Evolutionary conservation across 2,888 invertebrate species (phyloP).

Genomic region (Dicyrtoma fusca): DNA sequence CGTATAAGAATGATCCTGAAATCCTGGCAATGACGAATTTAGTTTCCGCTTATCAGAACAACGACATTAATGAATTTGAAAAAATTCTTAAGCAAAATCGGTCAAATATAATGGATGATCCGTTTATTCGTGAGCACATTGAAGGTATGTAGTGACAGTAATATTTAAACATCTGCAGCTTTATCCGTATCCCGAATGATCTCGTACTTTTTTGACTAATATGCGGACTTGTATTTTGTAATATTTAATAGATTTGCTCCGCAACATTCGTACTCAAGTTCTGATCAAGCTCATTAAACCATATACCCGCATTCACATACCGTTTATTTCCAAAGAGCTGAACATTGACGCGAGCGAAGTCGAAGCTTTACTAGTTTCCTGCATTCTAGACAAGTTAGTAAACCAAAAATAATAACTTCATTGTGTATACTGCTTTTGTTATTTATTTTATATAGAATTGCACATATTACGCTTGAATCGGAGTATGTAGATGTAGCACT

Average conservation of each 20-base stretch:
- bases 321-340: constrained; percentile 92
- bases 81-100: constrained; percentile 90
- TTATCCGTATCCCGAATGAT: background rate
- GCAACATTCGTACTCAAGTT: constrained; percentile 97
- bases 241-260: constrained; percentile 72
- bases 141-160: constrained; percentile 68
- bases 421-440: no score
- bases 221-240: background rate
- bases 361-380: constrained; percentile 93
- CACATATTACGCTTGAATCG: no score
- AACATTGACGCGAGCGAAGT: constrained; percentile 94
- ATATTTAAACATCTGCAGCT: background rate
- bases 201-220: background rate
- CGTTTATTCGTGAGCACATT: constrained; percentile 97
- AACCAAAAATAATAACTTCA: background rate
- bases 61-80: constrained; percentile 98
- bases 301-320: constrained; percentile 96
- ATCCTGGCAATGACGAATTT: constrained; percentile 99
- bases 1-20: constrained; percentile 99
- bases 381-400: constrained; percentile 93
- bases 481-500: no score
- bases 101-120: constrained; percentile 98
- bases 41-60: constrained; percentile 85
- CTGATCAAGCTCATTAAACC: constrained; percentile 96
- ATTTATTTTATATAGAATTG: no score